phyloP scores from a whole-genome alignment of 2,888 invertebrate species.

The Ypsolopha sequella region DNA sequence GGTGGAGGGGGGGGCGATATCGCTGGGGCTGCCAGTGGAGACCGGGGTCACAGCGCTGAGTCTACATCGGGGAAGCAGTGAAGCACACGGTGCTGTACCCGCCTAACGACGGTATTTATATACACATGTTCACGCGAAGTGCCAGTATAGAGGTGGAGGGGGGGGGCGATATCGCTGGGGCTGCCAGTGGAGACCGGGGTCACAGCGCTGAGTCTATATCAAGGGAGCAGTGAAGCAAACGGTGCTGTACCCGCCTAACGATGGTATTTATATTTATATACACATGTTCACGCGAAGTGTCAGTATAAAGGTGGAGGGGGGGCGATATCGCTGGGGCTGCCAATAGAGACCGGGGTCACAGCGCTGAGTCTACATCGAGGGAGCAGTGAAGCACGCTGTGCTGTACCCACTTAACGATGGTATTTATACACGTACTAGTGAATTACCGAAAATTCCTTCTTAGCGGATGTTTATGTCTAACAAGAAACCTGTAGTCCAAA shows the following conservation, averaged over 20 bases:
- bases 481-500: no score
- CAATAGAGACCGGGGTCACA: constrained; percentile 48
- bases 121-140: constrained; percentile 58
- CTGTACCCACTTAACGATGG: constrained; percentile 60
- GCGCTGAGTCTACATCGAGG: constrained; percentile 40
- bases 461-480: no score
- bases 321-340: constrained; percentile 47
- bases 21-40: constrained; percentile 53
- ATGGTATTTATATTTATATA: constrained; percentile 38
- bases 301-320: constrained; percentile 36
- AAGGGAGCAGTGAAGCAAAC: constrained; percentile 61
- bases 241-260: constrained; percentile 54
- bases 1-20: constrained; percentile 46
- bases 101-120: constrained; percentile 56
- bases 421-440: constrained; percentile 17
- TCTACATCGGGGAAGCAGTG: constrained; percentile 52
- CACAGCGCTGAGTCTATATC: constrained; percentile 44
- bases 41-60: constrained; percentile 32
- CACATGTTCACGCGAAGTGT: no score
- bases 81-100: constrained; percentile 61
- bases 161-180: constrained; percentile 48
- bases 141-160: constrained; percentile 51
- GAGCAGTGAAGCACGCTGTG: constrained; percentile 56
- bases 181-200: constrained; percentile 50
- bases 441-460: no score